Evolutionary conservation across 2,888 invertebrate genomes (phyloP), one percentile per base, ranked within the genome.

Genomic region (Drepana falcataria): DNA sequence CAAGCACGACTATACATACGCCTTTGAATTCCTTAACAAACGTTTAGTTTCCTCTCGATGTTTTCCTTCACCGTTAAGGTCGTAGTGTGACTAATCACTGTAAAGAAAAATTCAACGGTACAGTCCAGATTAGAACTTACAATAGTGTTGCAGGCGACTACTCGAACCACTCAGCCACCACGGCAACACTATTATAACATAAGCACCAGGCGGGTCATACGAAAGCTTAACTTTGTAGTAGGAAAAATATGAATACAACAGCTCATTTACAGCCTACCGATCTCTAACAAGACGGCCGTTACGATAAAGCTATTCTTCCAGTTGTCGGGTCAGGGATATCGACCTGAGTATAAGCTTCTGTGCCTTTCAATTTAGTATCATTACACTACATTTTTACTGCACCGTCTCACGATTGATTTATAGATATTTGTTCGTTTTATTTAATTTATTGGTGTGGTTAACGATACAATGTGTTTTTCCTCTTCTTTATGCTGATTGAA

Each of bases 311-410:
- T 48, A 55, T 57, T 55, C 53, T 49, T 37, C 21, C 34, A 6
- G 55, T 66, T 58, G 57, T 59, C 53, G 53, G 68, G 68, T 67
- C 73, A 69, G 52, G 69, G 75, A 54, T 68, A 60, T 63, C 63
- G 56, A 56, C 63, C 56, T 60, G 61, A 59, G 58, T 61, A 67
- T 68, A 63, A 65, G 63, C 64, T 62, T 63, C 69, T 68, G 62
- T 64, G 64, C 65, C 59, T 67, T 70, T 73, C 74, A 71, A 74
- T 77, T 73, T 68, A 63, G 60, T 58, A 63, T 73, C 70, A 67
- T 73, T 73, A 71, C 58, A 62, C 61, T 66, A 61, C 59, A 55
- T 66, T 67, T 68, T 66, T 71, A 65, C 57, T 55, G 49, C 54
- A 49, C 62, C 61, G 57, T 64, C 55, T 55, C 53, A 59, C 64